Conservation (phyloP, 2,797 vertebrate species). For the Bradypodion pumilum region DNA sequence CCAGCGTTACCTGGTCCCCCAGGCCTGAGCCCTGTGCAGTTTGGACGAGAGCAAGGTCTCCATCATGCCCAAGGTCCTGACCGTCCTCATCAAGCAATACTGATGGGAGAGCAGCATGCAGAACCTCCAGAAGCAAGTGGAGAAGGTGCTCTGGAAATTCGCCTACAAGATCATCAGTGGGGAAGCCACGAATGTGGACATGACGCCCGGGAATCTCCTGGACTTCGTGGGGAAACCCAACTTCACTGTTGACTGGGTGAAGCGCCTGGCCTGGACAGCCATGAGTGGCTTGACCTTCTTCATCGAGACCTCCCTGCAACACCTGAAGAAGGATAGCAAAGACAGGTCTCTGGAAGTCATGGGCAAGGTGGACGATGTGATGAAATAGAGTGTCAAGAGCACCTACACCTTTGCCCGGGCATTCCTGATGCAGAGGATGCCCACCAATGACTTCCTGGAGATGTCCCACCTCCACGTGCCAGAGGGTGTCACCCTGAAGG, state of each 20-base stretch:
- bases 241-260: constrained; percentile 96
- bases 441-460: constrained; percentile 83
- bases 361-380: constrained; percentile 95
- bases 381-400: constrained; percentile 97
- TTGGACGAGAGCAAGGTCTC: constrained; percentile 84
- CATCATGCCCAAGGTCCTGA: constrained; percentile 86
- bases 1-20: constrained; percentile 94
- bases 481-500: constrained; percentile 96
- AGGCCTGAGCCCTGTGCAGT: constrained; percentile 87
- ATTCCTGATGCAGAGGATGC: constrained; percentile 86
- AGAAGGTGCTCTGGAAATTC: constrained; percentile 95
- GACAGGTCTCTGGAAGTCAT: constrained; percentile 91
- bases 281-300: constrained; percentile 95
- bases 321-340: constrained; percentile 75
- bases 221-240: constrained; percentile 95
- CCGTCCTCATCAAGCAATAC: constrained; percentile 93
- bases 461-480: constrained; percentile 85
- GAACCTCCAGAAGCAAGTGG: constrained; percentile 97
- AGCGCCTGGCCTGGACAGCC: constrained; percentile 97
- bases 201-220: constrained; percentile 90
- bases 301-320: constrained; percentile 87
- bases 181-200: constrained; percentile 76
- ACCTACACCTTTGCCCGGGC: constrained; percentile 91
- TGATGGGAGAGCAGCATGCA: constrained; percentile 95
- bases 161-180: constrained; percentile 92